Percentiles rank a stretch among this genome's conserved stretches.
These are phyloP conservation scores for Sebastes cheni DNA, from an alignment of 2,797 vertebrate genomes.

Conservation along the genomic window DNA sequence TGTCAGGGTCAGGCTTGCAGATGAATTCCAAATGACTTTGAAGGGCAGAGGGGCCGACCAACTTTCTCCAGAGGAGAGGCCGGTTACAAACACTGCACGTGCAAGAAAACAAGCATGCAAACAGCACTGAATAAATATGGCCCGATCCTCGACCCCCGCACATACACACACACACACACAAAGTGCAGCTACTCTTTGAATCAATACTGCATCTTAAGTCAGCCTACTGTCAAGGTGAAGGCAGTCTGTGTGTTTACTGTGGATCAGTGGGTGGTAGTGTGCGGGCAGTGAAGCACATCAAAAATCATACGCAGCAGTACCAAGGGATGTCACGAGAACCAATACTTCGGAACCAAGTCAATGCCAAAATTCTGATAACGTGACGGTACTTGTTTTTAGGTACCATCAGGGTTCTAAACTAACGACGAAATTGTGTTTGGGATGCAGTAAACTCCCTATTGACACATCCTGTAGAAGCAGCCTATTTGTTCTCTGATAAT, in stretches of 20 bases:
- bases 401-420: not conserved
- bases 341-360: not conserved
- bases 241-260: constrained; percentile 28
- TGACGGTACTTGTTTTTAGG: not conserved
- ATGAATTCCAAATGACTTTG: constrained; percentile 81
- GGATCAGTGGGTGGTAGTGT: constrained; percentile 16
- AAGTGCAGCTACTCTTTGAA: constrained; percentile 52
- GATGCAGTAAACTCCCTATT: not conserved
- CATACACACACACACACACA: constrained; percentile 3
- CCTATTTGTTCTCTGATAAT: not conserved
- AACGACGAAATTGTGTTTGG: not conserved
- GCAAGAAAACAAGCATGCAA: constrained; percentile 42
- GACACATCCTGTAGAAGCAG: not conserved
- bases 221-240: constrained; percentile 68
- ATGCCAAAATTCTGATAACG: not conserved
- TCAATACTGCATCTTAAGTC: constrained; percentile 73
- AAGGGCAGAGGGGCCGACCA: constrained; percentile 75
- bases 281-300: not conserved
- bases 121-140: constrained; percentile 49
- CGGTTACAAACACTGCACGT: constrained; percentile 14
- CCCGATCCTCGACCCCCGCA: constrained; percentile 7
- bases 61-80: constrained; percentile 70
- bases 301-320: not conserved
- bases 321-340: not conserved
- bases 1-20: constrained; percentile 77